A percentile compares a stretch with the other conserved stretches of the same genome.
These are phyloP conservation scores for Hylaeus anthracinus DNA, from an alignment of 1,140 invertebrate genomes.

Conservation along the genomic window DNA sequence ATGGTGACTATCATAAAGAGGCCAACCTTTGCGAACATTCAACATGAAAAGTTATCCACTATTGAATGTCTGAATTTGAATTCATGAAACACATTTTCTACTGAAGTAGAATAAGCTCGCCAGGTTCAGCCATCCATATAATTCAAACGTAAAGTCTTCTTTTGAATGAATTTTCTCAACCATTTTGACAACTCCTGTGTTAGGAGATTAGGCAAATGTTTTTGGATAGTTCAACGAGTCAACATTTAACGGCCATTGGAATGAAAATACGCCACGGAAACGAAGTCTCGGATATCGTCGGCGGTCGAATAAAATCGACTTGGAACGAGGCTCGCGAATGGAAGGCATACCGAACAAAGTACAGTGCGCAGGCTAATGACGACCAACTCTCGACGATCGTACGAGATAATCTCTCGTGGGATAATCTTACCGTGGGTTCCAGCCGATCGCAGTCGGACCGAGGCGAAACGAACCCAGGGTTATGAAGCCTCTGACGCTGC, in stretches of 20 bases:
- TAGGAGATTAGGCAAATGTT: no score
- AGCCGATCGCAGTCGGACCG: conserved; percentile 36
- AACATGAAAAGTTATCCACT: no score
- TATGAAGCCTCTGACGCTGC: conserved; percentile 60
- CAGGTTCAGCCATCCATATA: no score
- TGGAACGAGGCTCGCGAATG: not conserved
- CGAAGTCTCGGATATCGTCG: not conserved
- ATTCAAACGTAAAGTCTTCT: no score
- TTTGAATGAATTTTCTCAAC: no score
- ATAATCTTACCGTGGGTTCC: conserved; percentile 57
- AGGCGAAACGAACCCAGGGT: conserved; percentile 44
- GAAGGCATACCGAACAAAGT: conserved; percentile 28
- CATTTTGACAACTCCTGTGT: no score
- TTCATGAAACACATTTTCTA: no score
- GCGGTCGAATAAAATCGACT: conserved; percentile 4
- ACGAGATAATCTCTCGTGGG: conserved; percentile 59
- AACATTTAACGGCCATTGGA: not conserved
- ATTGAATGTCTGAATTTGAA: no score
- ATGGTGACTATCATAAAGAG: no score
- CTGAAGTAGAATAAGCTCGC: no score
- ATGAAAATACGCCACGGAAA: not conserved
- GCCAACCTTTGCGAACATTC: no score
- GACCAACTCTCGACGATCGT: conserved; percentile 36
- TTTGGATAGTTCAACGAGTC: no score
- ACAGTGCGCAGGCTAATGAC: conserved; percentile 29